These are phyloP conservation scores for Spheniscus mendiculus DNA, from an alignment of 2,113 vertebrate genomes.

Conservation along the genomic window DNA sequence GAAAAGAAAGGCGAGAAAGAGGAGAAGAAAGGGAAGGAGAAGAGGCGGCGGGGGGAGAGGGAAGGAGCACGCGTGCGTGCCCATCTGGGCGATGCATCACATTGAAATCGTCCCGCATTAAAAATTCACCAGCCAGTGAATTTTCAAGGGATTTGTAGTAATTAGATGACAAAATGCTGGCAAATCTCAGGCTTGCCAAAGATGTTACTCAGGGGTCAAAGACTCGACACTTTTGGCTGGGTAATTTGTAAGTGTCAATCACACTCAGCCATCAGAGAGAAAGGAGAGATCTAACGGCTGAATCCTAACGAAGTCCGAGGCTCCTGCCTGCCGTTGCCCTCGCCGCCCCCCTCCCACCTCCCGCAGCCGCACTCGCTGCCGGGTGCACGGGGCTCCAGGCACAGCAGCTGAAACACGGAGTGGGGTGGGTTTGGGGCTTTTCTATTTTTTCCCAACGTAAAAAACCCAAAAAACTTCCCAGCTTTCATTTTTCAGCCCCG, in stretches of 20 bases:
- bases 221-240: constrained; percentile 94
- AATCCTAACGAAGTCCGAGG: constrained; percentile 72
- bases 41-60: not conserved
- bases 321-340: not conserved
- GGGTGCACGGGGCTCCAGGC: not conserved
- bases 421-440: fast-evolving
- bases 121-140: constrained; percentile 97
- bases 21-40: not conserved
- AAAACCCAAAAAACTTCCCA: not conserved
- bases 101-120: constrained; percentile 87
- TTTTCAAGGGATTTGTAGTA: constrained; percentile 99
- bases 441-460: not conserved
- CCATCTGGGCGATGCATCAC: constrained; percentile 78
- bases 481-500: not conserved
- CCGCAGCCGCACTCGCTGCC: not conserved
- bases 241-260: constrained; percentile 99
- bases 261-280: constrained; percentile 87
- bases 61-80: not conserved
- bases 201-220: constrained; percentile 98
- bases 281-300: constrained; percentile 62
- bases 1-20: not conserved
- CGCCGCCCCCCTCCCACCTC: not conserved
- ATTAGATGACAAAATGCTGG: constrained; percentile 99
- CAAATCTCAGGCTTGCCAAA: constrained; percentile 90
- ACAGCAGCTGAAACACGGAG: not conserved